These are phyloP conservation scores for Triplophysa bombifrons DNA, from an alignment of 2,797 vertebrate genomes.

Conservation along the genomic window DNA sequence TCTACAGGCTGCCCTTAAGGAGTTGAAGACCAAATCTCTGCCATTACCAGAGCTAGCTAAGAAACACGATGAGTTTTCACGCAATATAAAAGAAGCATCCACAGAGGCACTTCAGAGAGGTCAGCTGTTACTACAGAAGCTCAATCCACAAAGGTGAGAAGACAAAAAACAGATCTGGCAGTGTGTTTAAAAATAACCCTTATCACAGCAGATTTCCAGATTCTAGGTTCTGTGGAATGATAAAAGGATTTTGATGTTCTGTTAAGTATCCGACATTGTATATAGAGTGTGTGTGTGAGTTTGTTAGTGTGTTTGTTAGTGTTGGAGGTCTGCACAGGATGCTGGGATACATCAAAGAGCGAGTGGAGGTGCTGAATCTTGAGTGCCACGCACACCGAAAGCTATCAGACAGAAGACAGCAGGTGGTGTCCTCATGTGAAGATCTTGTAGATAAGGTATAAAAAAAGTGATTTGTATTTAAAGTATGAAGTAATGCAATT, in stretches of 20 bases:
- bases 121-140: slow-evolving; percentile 73
- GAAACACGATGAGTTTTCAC: slow-evolving; percentile 74
- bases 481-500: too few species aligned
- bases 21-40: slow-evolving; percentile 70
- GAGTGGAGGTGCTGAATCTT: slow-evolving; percentile 66
- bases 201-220: slow-evolving; percentile 18
- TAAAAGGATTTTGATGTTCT: slow-evolving; percentile 20
- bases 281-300: not conserved
- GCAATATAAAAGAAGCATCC: slow-evolving; percentile 70
- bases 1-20: slow-evolving; percentile 76
- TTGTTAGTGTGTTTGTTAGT: slow-evolving; percentile 44
- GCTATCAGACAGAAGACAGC: slow-evolving; percentile 71
- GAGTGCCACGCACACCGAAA: slow-evolving; percentile 70
- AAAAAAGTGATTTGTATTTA: not conserved
- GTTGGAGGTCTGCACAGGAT: slow-evolving; percentile 73
- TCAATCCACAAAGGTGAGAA: slow-evolving; percentile 75
- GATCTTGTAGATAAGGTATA: slow-evolving; percentile 80
- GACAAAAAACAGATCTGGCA: not conserved
- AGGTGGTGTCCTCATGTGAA: slow-evolving; percentile 74
- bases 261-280: not conserved
- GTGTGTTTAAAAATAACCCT: slow-evolving; percentile 15
- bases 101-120: slow-evolving; percentile 76
- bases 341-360: slow-evolving; percentile 74
- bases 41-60: slow-evolving; percentile 66
- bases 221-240: not conserved